phyloP scores from a whole-genome alignment of 2,888 invertebrate species.

The Erynnis tages region DNA sequence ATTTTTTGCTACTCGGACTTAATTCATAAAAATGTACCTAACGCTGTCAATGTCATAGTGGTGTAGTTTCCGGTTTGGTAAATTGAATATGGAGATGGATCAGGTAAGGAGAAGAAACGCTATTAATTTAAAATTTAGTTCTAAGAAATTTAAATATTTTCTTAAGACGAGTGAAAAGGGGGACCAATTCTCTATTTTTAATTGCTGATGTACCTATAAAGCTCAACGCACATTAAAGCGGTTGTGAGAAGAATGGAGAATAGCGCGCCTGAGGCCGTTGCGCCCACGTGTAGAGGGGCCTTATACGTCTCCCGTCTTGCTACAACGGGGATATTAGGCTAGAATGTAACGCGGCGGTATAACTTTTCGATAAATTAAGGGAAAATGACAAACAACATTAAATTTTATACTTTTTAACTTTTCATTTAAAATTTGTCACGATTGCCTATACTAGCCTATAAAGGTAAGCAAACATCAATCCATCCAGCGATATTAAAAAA shows the following conservation, averaged over 20 bases:
- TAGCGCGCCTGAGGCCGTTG: constrained; percentile 47
- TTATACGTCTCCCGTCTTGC: constrained; percentile 69
- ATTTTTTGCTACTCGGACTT: background rate
- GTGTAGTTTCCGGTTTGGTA: too few species aligned
- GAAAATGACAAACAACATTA: too few species aligned
- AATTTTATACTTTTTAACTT: too few species aligned
- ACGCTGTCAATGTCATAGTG: background rate
- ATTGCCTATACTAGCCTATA: too few species aligned
- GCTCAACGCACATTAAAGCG: constrained; percentile 17
- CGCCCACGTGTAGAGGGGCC: constrained; percentile 70
- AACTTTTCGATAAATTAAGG: background rate
- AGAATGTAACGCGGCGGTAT: background rate
- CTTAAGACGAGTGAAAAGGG: too few species aligned
- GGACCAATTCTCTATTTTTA: constrained; percentile 21
- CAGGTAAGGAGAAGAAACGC: too few species aligned
- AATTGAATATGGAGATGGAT: too few species aligned
- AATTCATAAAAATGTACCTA: background rate
- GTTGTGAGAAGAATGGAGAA: constrained; percentile 25
- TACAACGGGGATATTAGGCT: constrained; percentile 43
- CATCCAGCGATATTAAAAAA: too few species aligned
- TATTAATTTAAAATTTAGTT: too few species aligned
- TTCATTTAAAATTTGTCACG: too few species aligned
- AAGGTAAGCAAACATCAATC: too few species aligned
- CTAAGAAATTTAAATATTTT: too few species aligned
- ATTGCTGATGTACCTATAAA: constrained; percentile 22